Percentiles rank a stretch among this genome's conserved stretches.
These are phyloP conservation scores for Hemiprocne comata DNA, from an alignment of 2,113 vertebrate genomes.

Conservation along the genomic window DNA sequence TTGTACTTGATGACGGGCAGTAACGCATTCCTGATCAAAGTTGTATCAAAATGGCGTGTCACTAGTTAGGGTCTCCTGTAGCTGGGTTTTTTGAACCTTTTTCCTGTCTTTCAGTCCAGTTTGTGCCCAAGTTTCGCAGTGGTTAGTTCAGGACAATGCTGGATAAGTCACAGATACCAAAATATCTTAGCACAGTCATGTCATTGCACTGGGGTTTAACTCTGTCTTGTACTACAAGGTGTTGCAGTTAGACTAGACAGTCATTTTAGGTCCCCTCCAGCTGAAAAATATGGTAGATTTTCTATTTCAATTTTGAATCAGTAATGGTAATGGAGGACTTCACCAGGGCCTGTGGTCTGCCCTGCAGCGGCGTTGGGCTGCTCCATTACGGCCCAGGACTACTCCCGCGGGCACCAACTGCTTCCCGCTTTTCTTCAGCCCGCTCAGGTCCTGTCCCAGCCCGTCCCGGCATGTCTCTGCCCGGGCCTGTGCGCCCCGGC, in stretches of 20 bases:
- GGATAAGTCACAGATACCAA: neutral
- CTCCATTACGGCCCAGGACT: fast-evolving
- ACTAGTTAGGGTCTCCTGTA: neutral
- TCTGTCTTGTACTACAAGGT: neutral
- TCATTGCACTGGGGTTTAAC: neutral
- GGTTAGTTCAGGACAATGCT: neutral
- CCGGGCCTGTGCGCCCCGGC: neutral
- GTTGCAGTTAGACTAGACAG: fast-evolving
- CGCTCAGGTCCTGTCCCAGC: neutral
- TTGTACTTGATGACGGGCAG: fast-evolving
- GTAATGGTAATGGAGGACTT: fast-evolving
- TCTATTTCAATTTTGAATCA: neutral
- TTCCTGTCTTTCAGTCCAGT: neutral
- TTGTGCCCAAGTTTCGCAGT: fast-evolving
- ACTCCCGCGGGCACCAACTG: neutral
- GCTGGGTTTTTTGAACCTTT: neutral
- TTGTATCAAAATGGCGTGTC: neutral
- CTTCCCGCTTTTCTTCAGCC: neutral
- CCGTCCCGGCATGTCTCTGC: no score
- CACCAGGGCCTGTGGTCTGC: fast-evolving
- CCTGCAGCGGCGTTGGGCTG: fast-evolving
- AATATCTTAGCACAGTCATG: fast-evolving
- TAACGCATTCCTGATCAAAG: neutral
- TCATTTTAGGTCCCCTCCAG: fast-evolving
- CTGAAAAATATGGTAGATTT: neutral